Evolutionary conservation across 2,797 vertebrate genomes (phyloP).

Genomic region (Podarcis siculus): DNA sequence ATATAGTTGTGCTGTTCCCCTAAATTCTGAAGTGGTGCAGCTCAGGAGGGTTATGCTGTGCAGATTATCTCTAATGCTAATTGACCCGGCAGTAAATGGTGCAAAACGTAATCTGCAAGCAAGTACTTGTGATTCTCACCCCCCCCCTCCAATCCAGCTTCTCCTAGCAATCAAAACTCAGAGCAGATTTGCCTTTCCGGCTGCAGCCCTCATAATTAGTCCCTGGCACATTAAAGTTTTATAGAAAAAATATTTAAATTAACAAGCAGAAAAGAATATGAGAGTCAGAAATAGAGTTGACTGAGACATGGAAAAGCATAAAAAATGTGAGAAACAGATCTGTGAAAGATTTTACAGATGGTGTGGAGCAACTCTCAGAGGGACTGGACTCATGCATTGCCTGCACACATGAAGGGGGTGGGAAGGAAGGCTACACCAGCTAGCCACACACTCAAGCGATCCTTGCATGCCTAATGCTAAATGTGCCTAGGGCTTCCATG

Average conservation of each 20-base stretch:
- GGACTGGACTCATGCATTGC: neutral
- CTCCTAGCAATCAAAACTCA: conserved; percentile 17
- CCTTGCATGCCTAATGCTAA: too few species aligned
- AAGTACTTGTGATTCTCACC: neutral
- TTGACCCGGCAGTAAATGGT: conserved; percentile 17
- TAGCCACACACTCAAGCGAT: too few species aligned
- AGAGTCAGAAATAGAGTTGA: conserved; percentile 3
- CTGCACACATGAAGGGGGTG: too few species aligned
- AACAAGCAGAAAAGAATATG: conserved; percentile 24
- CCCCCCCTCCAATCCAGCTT: neutral
- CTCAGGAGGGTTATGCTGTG: neutral
- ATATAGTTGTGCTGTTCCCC: neutral
- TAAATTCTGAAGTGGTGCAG: neutral
- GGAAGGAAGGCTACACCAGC: too few species aligned
- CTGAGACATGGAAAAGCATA: neutral
- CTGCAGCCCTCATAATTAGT: conserved; percentile 31
- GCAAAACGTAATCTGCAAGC: conserved; percentile 12
- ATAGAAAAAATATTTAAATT: conserved; percentile 39
- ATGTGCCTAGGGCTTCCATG: too few species aligned
- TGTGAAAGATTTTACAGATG: neutral
- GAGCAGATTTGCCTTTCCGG: conserved; percentile 2
- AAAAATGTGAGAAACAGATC: neutral
- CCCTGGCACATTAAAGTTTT: conserved; percentile 24
- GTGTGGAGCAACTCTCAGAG: neutral
- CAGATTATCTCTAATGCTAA: conserved; percentile 7